Evolutionary conservation across 2,113 vertebrate species (phyloP).

Genomic region (Probosciger aterrimus): DNA sequence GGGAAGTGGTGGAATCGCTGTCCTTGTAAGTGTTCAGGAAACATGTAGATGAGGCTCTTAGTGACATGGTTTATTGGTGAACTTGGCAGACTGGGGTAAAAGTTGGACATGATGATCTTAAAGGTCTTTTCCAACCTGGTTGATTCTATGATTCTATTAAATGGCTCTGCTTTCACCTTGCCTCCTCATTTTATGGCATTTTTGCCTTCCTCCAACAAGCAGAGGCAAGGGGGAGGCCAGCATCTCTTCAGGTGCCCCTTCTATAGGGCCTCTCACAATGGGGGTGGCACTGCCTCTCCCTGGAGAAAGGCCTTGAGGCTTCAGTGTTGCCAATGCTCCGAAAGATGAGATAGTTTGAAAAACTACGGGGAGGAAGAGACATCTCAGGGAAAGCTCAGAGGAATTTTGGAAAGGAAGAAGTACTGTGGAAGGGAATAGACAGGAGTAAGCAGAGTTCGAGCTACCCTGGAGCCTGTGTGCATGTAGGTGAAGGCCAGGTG

Average conservation of each 20-base stretch:
- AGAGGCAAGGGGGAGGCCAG: too few species aligned
- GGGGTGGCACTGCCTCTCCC: rapidly evolving
- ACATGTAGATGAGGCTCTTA: neutral
- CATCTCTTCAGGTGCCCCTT: rapidly evolving
- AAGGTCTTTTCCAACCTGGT: neutral
- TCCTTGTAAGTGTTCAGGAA: neutral
- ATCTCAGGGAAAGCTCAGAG: too few species aligned
- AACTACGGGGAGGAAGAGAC: neutral
- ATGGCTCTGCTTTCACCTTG: rapidly evolving
- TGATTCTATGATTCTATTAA: neutral
- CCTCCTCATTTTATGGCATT: rapidly evolving
- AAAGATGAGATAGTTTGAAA: neutral
- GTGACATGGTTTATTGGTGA: neutral
- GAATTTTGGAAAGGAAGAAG: neutral
- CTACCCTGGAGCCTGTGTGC: rapidly evolving
- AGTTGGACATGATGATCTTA: neutral
- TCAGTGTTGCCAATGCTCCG: rapidly evolving
- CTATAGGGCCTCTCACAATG: rapidly evolving
- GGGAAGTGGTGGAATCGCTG: neutral
- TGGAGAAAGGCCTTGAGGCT: neutral
- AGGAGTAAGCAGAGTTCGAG: rapidly evolving
- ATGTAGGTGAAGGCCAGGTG: too few species aligned
- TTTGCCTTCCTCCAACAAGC: neutral
- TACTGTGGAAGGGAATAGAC: neutral
- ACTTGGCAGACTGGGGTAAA: neutral